phyloP scores from a whole-genome alignment of 2,888 invertebrate genomes.

The Amphipoea lucens region DNA sequence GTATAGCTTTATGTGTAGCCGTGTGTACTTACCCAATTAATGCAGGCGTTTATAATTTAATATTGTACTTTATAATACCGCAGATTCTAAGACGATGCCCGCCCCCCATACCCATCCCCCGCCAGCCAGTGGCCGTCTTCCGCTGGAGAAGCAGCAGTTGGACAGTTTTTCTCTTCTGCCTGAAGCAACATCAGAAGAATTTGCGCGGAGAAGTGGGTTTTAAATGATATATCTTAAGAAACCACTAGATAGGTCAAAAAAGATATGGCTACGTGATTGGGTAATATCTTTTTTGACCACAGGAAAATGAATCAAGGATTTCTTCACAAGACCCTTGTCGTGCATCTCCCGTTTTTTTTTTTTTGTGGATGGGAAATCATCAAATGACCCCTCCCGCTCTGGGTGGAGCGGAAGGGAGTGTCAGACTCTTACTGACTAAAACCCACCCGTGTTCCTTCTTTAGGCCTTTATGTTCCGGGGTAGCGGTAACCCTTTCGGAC shows the following conservation, averaged over 20 bases:
- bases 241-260: not conserved
- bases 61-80: not conserved
- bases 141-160: conserved; percentile 34
- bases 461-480: no score
- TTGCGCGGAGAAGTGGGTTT: conserved; percentile 23
- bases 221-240: not conserved
- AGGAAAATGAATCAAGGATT: not conserved
- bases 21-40: not conserved
- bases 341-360: no score
- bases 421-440: no score
- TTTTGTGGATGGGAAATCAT: no score
- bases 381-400: no score
- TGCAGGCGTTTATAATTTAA: not conserved
- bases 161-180: conserved; percentile 27
- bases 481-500: no score
- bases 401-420: no score
- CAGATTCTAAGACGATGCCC: conserved; percentile 30
- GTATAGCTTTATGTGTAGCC: not conserved
- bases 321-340: not conserved
- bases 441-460: no score
- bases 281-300: not conserved
- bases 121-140: not conserved
- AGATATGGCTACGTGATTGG: not conserved
- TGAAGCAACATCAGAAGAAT: conserved; percentile 27
- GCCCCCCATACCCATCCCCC: conserved; percentile 28